A percentile compares a stretch with the other conserved stretches of the same genome.
Conservation (phyloP, 2,113 vertebrate genomes). For the Scopus umbretta region DNA sequence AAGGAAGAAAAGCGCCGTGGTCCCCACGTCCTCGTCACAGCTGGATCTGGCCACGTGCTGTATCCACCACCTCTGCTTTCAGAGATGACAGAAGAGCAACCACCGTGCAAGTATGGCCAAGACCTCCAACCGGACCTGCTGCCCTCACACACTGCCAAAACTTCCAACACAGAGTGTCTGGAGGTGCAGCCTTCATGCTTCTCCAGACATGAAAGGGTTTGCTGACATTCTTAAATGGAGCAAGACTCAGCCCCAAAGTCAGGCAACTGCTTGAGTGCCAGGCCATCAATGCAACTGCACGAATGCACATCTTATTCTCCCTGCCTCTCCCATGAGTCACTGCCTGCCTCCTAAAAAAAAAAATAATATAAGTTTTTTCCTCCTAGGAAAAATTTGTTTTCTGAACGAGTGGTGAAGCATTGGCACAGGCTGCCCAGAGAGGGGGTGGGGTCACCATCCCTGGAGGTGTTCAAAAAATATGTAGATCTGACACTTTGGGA, state of each 20-base stretch:
- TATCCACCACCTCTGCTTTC: not conserved
- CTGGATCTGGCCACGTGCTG: not conserved
- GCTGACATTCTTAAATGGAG: not conserved
- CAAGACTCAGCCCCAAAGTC: not conserved
- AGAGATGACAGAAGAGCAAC: not conserved
- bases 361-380: no score
- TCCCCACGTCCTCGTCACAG: not conserved
- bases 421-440: no score
- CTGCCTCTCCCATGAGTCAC: not conserved
- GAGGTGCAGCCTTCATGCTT: not conserved
- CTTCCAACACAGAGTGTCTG: not conserved
- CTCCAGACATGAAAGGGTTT: not conserved
- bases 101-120: accelerated
- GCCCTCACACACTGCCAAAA: not conserved
- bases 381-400: no score
- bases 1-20: not conserved
- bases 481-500: no score
- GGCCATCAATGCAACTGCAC: not conserved
- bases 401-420: no score
- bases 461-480: no score
- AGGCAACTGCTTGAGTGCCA: not conserved
- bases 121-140: accelerated
- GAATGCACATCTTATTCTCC: not conserved
- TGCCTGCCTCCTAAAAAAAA: not conserved
- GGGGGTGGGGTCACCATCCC: no score